These are phyloP conservation scores for Peromyscus melanophrys DNA, from an alignment of 2,797 vertebrate genomes.

Conservation along the genomic window DNA sequence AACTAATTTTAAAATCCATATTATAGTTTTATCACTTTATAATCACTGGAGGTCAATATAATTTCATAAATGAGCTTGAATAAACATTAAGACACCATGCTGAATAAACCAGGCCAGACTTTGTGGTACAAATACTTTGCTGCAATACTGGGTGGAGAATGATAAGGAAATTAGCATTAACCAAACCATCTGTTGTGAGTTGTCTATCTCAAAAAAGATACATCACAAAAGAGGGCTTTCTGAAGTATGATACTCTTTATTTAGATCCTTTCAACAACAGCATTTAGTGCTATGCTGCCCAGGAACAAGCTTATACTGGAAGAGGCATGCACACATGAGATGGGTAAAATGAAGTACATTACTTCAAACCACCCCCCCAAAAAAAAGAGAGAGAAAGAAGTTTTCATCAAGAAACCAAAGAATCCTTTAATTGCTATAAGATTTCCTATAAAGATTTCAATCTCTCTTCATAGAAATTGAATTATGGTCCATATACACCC, in stretches of 20 bases:
- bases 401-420: conserved; percentile 24
- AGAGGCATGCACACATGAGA: conserved; percentile 45
- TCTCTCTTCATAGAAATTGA: conserved; percentile 61
- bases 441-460: conserved; percentile 63
- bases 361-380: conserved; percentile 48
- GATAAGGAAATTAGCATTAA: conserved; percentile 74
- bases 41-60: conserved; percentile 10
- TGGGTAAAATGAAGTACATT: conserved; percentile 3
- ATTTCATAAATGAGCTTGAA: conserved; percentile 50
- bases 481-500: conserved; percentile 33
- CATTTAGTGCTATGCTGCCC: conserved; percentile 41
- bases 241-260: conserved; percentile 38
- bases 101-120: conserved; percentile 46
- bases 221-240: conserved; percentile 66
- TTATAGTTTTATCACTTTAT: conserved; percentile 20
- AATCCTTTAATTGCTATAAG: conserved; percentile 63
- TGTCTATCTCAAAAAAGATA: conserved; percentile 54
- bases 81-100: not conserved
- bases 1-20: conserved; percentile 65
- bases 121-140: not conserved
- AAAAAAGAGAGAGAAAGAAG: conserved; percentile 43
- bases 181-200: conserved; percentile 66
- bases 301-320: conserved; percentile 43
- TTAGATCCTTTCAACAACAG: conserved; percentile 68
- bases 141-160: conserved; percentile 55